These are phyloP conservation scores for Cassiopea andromeda DNA, from an alignment of 30 jellyfish, hydroid and myxozoan species.

Conservation along the genomic window DNA sequence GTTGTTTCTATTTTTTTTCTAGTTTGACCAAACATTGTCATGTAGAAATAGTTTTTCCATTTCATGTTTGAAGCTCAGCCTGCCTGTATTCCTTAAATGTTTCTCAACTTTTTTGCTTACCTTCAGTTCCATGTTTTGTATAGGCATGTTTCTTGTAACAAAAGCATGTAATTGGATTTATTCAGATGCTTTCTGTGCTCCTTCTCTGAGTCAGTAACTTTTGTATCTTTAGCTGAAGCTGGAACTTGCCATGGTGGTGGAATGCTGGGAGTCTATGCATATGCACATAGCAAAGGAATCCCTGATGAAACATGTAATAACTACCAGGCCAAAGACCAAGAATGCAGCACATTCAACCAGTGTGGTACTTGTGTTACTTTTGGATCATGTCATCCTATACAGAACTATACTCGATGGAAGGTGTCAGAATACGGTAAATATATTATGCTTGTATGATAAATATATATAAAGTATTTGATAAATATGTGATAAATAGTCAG, in stretches of 20 bases:
- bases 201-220: neutral
- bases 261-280: slow-evolving; percentile 72
- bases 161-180: too few relatives aligned
- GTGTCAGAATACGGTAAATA: slow-evolving; percentile 87
- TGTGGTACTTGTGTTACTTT: slow-evolving; percentile 95
- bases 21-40: too few relatives aligned
- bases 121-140: too few relatives aligned
- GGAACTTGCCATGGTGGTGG: slow-evolving; percentile 96
- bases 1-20: too few relatives aligned
- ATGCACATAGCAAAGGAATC: slow-evolving; percentile 87
- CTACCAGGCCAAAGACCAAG: slow-evolving; percentile 95
- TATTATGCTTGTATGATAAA: neutral
- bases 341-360: slow-evolving; percentile 82
- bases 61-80: too few relatives aligned
- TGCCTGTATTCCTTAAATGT: too few relatives aligned
- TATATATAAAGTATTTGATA: too few relatives aligned
- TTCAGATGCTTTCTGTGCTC: too few relatives aligned
- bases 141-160: too few relatives aligned
- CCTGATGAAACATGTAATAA: slow-evolving; percentile 98
- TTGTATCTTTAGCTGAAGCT: neutral
- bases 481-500: too few relatives aligned
- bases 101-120: too few relatives aligned
- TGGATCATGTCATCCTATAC: slow-evolving; percentile 79
- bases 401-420: slow-evolving; percentile 72
- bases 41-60: too few relatives aligned